Conservation (phyloP, 2,888 invertebrate genomes). For the Linnaemya vulpina region DNA sequence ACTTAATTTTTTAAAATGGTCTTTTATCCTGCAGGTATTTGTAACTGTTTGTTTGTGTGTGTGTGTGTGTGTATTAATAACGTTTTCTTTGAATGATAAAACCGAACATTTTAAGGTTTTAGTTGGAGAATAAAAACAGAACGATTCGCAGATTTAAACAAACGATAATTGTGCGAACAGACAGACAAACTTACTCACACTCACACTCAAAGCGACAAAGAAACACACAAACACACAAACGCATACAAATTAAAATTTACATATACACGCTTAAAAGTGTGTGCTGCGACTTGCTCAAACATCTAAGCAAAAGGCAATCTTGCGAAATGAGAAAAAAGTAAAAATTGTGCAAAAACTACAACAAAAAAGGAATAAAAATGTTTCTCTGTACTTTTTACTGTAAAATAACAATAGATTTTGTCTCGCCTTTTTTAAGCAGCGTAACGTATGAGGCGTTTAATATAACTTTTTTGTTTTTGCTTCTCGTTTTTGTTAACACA, state of each 20-base stretch:
- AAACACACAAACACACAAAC: not conserved
- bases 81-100: constrained; percentile 54
- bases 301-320: constrained; percentile 48
- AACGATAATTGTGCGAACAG: not conserved
- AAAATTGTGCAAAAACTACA: constrained; percentile 8
- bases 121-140: constrained; percentile 47
- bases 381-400: constrained; percentile 56
- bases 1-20: not conserved
- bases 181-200: constrained; percentile 10
- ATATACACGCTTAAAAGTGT: constrained; percentile 8
- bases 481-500: constrained; percentile 14
- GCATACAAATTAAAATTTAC: constrained; percentile 10
- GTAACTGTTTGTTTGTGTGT: not conserved
- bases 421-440: constrained; percentile 69
- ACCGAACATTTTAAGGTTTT: constrained; percentile 60
- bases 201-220: not conserved
- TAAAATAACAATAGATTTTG: constrained; percentile 67
- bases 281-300: constrained; percentile 15
- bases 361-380: not conserved
- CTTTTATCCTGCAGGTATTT: constrained; percentile 19
- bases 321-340: constrained; percentile 20
- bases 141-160: constrained; percentile 14
- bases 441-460: constrained; percentile 61
- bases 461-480: constrained; percentile 22
- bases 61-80: not conserved